phyloP scores from a whole-genome alignment of 1,140 invertebrate species.

The Drosophila sulfurigaster region DNA sequence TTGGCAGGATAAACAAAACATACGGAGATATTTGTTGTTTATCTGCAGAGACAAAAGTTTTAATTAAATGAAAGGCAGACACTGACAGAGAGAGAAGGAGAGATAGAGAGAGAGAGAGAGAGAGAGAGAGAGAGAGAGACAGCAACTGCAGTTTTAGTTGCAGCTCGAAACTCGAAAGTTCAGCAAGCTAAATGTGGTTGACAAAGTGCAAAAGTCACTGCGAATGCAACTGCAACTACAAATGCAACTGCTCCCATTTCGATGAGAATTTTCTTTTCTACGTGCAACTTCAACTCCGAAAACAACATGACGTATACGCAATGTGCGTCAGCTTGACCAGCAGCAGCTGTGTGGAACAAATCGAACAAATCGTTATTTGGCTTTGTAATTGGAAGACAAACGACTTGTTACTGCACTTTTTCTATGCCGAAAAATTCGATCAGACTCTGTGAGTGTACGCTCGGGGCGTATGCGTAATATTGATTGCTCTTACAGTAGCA shows the following conservation, averaged over 20 bases:
- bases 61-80: conserved; percentile 36
- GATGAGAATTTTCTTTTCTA: conserved; percentile 6
- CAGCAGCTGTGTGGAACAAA: not conserved
- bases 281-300: not conserved
- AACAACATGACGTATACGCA: conserved; percentile 43
- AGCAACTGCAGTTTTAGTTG: conserved; percentile 6
- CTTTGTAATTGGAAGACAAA: conserved; percentile 50
- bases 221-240: not conserved
- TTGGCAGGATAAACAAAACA: conserved; percentile 7
- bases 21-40: conserved; percentile 26
- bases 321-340: conserved; percentile 19
- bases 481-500: conserved; percentile 37
- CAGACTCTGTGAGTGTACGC: not conserved
- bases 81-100: not conserved
- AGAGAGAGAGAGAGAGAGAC: not conserved
- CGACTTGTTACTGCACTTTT: conserved; percentile 30
- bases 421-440: not conserved
- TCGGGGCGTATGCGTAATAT: conserved; percentile 57
- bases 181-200: conserved; percentile 34
- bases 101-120: too few relatives aligned
- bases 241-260: conserved; percentile 2
- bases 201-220: conserved; percentile 29
- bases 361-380: conserved; percentile 18
- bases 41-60: conserved; percentile 38
- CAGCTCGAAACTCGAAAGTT: conserved; percentile 13